Evolutionary conservation across 2,888 invertebrate genomes (phyloP).

Genomic region (Xanthostigma xanthostigma): DNA sequence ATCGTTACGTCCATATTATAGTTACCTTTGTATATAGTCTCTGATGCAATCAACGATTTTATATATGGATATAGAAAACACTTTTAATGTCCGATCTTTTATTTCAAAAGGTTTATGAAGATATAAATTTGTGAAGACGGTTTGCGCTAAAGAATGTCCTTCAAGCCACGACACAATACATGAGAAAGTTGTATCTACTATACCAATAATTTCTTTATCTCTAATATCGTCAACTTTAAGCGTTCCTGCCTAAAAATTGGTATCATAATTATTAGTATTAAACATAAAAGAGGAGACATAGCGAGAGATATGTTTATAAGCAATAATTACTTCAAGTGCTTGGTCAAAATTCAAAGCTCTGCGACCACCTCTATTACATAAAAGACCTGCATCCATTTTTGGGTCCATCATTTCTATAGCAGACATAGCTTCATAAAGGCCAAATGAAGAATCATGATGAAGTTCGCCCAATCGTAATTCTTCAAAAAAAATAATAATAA

Average conservation of each 20-base stretch:
- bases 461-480: slow-evolving; percentile 81
- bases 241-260: slow-evolving; percentile 46
- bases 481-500: slow-evolving; percentile 23
- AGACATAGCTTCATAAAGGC: slow-evolving; percentile 96
- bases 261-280: neutral
- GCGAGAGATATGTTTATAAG: neutral
- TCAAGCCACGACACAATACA: slow-evolving; percentile 96
- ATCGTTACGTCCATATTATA: slow-evolving; percentile 10
- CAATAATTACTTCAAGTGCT: slow-evolving; percentile 52
- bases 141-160: slow-evolving; percentile 91
- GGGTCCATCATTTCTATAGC: slow-evolving; percentile 99
- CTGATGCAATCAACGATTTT: slow-evolving; percentile 81
- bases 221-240: slow-evolving; percentile 64
- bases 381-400: slow-evolving; percentile 99
- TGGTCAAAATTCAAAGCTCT: slow-evolving; percentile 78
- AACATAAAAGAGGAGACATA: slow-evolving; percentile 1
- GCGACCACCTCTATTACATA: slow-evolving; percentile 75
- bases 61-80: slow-evolving; percentile 75
- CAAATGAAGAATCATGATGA: slow-evolving; percentile 79
- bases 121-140: slow-evolving; percentile 92
- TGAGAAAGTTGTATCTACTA: slow-evolving; percentile 86
- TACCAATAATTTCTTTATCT: slow-evolving; percentile 70
- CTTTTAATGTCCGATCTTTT: slow-evolving; percentile 64
- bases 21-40: slow-evolving; percentile 74
- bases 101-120: slow-evolving; percentile 81